Conservation (phyloP, 2,113 vertebrate genomes). For the Eurypyga helias region DNA sequence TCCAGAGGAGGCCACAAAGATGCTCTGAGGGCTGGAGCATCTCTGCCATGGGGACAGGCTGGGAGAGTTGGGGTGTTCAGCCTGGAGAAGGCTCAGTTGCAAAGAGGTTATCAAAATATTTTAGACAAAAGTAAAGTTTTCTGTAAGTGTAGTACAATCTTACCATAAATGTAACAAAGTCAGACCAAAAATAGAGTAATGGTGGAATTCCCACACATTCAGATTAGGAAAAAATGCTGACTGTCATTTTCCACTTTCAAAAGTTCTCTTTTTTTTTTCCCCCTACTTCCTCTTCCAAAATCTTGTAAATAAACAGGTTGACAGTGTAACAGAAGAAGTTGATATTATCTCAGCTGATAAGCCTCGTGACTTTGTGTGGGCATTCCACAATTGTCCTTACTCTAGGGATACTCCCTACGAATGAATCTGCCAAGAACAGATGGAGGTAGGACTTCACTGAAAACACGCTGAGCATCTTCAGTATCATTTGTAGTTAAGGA, state of each 20-base stretch:
- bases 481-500: neutral
- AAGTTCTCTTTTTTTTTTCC: neutral
- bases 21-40: no score
- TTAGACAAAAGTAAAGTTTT: neutral
- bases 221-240: neutral
- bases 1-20: no score
- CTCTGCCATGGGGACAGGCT: no score
- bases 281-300: neutral
- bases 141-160: neutral
- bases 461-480: neutral
- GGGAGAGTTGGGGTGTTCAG: no score
- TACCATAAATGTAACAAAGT: neutral
- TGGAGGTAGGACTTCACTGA: neutral
- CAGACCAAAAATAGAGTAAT: neutral
- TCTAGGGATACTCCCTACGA: neutral
- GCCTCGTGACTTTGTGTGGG: neutral
- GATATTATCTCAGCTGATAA: neutral
- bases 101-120: neutral
- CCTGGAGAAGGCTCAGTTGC: no score
- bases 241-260: conserved; percentile 26
- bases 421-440: neutral
- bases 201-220: conserved; percentile 8
- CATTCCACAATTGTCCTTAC: neutral
- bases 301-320: neutral
- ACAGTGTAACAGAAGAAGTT: neutral